phyloP scores from a whole-genome alignment of 64 coral and sea anemone species.

The Actinia equina region DNA sequence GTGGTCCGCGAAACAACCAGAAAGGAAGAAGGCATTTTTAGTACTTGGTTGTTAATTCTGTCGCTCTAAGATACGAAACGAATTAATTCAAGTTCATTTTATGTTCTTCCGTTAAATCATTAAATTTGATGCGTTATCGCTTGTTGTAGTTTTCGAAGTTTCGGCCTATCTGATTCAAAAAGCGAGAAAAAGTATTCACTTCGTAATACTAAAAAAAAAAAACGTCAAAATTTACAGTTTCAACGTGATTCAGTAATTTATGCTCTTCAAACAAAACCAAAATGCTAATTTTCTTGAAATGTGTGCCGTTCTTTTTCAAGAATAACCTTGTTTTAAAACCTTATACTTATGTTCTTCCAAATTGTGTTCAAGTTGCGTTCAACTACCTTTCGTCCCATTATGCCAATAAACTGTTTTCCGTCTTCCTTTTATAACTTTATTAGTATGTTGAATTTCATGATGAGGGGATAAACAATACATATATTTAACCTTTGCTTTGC shows the following conservation, averaged over 20 bases:
- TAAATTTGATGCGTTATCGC: neutral
- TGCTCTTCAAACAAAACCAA: conserved; percentile 47
- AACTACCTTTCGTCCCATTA: neutral
- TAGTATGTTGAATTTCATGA: neutral
- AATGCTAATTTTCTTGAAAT: conserved; percentile 50
- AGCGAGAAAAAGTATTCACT: neutral
- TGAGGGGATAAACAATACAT: neutral
- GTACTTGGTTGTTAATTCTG: neutral
- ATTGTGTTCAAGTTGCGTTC: neutral
- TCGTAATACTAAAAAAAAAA: neutral
- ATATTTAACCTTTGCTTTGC: conserved; percentile 5
- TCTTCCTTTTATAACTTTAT: neutral
- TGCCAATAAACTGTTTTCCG: neutral
- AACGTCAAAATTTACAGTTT: neutral
- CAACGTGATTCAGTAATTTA: conserved; percentile 1
- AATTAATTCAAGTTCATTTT: neutral
- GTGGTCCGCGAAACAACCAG: neutral
- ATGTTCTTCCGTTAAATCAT: neutral
- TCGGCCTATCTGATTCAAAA: neutral
- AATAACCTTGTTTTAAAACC: neutral
- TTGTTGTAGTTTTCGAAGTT: neutral
- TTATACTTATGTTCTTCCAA: neutral
- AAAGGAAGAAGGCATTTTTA: neutral
- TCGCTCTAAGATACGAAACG: neutral
- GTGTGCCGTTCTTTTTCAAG: neutral